Evolutionary conservation across 2,888 invertebrate genomes (phyloP).

Genomic region (Celastrina argiolus): DNA sequence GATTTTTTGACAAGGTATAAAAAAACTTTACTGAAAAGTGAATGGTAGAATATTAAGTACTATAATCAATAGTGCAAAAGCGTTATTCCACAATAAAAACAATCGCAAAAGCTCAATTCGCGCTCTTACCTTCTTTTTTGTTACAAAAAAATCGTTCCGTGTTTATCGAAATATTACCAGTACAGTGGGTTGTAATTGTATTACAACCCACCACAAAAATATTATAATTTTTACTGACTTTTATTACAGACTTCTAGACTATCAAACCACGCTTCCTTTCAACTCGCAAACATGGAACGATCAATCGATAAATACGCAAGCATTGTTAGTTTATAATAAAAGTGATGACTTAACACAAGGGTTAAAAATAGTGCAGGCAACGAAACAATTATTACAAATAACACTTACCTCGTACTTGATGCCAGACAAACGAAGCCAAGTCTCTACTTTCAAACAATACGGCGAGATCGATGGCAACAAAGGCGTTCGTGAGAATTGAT

Average conservation of each 20-base stretch:
- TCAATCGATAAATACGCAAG: slow-evolving; percentile 37
- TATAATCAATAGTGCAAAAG: not conserved
- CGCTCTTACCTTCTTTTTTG: not conserved
- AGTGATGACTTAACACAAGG: slow-evolving; percentile 21
- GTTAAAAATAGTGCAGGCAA: slow-evolving; percentile 19
- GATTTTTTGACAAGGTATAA: too few species aligned
- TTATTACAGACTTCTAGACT: not conserved
- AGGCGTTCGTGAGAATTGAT: slow-evolving; percentile 95
- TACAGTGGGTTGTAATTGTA: not conserved
- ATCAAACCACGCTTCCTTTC: slow-evolving; percentile 24
- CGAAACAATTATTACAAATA: slow-evolving; percentile 5
- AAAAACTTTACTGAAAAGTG: not conserved
- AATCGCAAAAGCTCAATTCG: not conserved
- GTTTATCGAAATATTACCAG: not conserved
- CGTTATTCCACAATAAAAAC: not conserved
- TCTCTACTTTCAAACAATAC: slow-evolving; percentile 96
- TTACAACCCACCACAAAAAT: too few species aligned
- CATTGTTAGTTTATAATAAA: slow-evolving; percentile 31
- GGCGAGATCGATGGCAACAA: slow-evolving; percentile 93
- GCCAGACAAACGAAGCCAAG: slow-evolving; percentile 94
- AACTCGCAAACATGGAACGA: slow-evolving; percentile 34
- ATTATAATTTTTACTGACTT: too few species aligned
- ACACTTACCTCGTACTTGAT: slow-evolving; percentile 94
- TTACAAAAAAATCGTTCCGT: slow-evolving; percentile 19
- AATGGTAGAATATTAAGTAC: not conserved